These are phyloP conservation scores for Heteractis magnifica DNA, from an alignment of 92 coral and sea anemone species.

Conservation along the genomic window DNA sequence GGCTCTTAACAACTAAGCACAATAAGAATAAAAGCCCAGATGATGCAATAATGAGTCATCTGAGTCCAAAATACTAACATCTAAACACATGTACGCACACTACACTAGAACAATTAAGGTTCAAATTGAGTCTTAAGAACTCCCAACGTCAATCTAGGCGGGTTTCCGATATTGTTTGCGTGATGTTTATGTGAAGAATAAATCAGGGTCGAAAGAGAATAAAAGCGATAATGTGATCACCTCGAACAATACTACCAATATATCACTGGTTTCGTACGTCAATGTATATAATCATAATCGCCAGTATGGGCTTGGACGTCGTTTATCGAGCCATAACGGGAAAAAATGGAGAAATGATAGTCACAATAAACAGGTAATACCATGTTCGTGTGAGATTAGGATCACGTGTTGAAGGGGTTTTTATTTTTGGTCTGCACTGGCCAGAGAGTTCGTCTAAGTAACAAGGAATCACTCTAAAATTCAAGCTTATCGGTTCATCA, in stretches of 20 bases:
- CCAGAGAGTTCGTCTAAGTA: conserved; percentile 7
- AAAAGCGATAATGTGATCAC: conserved; percentile 1
- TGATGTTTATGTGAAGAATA: background rate
- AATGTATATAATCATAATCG: background rate
- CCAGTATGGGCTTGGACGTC: background rate
- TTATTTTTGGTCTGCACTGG: background rate
- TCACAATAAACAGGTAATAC: background rate
- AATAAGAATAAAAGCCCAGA: conserved; percentile 3
- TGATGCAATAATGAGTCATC: conserved; percentile 15
- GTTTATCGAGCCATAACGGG: conserved; percentile 8
- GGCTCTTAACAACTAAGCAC: conserved; percentile 8
- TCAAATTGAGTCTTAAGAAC: conserved; percentile 13
- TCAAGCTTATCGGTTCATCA: conserved; percentile 10
- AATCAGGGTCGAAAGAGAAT: background rate
- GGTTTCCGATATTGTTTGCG: background rate
- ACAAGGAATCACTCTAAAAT: conserved; percentile 12
- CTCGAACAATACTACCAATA: background rate
- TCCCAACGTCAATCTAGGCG: background rate
- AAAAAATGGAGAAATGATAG: background rate
- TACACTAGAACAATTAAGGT: conserved; percentile 24
- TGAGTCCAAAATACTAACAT: background rate
- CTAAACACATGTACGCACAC: conserved; percentile 26
- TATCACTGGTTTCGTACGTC: background rate
- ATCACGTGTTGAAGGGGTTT: background rate
- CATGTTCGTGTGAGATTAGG: background rate